These are phyloP conservation scores for Stegophylla sp. DNA, from an alignment of 2,888 invertebrate species.

Conservation along the genomic window DNA sequence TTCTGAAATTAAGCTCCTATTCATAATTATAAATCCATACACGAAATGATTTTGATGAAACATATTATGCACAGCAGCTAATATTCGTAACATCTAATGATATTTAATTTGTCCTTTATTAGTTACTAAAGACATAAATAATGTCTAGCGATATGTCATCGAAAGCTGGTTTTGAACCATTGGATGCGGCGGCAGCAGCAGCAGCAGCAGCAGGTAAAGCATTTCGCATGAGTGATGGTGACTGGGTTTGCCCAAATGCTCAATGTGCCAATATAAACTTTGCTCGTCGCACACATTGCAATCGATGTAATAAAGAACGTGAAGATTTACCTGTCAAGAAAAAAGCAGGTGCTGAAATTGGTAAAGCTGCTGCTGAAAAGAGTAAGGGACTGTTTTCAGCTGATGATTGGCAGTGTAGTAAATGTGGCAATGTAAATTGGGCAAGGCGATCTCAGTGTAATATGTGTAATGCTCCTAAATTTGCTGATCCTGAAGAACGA, in stretches of 20 bases:
- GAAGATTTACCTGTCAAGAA: constrained; percentile 72
- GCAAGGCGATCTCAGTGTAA: constrained; percentile 94
- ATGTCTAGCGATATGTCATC: constrained; percentile 45
- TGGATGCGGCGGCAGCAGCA: constrained; percentile 14
- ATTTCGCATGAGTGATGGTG: constrained; percentile 66
- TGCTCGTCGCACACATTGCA: constrained; percentile 86
- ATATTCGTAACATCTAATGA: not conserved
- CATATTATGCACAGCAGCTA: constrained; percentile 15
- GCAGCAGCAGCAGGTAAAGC: constrained; percentile 59
- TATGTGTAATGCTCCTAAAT: constrained; percentile 98
- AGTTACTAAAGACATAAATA: not conserved
- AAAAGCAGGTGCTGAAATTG: constrained; percentile 93
- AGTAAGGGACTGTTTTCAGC: constrained; percentile 95
- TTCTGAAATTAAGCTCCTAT: not conserved
- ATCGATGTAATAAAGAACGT: constrained; percentile 83
- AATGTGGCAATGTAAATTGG: constrained; percentile 99
- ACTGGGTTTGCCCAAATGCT: constrained; percentile 73
- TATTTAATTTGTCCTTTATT: not conserved
- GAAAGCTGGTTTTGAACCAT: constrained; percentile 24
- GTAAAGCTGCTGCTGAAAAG: constrained; percentile 97
- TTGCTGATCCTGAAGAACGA: constrained; percentile 87
- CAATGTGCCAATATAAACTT: constrained; percentile 93
- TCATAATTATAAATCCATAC: not conserved
- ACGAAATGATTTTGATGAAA: not conserved
- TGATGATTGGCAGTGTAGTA: constrained; percentile 99